phyloP scores from a whole-genome alignment of 2,797 vertebrate species.

The Toxotes lorentzi region DNA sequence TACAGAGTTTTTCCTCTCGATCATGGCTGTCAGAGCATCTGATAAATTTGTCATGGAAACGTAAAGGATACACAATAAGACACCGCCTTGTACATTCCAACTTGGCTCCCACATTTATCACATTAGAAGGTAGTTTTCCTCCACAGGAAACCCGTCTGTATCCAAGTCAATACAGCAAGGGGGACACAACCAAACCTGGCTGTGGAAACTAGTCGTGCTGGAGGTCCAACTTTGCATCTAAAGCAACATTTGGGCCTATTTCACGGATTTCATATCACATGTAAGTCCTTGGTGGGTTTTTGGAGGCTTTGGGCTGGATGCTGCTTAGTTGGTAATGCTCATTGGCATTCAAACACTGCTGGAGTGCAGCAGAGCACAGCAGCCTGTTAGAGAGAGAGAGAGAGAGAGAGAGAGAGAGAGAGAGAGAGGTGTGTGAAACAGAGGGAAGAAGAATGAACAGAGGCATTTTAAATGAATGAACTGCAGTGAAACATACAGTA shows the following conservation, averaged over 20 bases:
- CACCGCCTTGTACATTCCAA: neutral
- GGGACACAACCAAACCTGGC: neutral
- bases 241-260: constrained; percentile 55
- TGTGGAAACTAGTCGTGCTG: neutral
- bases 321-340: constrained; percentile 39
- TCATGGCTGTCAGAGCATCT: neutral
- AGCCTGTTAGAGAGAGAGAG: too few relatives aligned
- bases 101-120: constrained; percentile 2
- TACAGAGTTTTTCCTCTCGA: neutral
- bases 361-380: constrained; percentile 53
- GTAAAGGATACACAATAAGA: neutral
- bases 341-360: constrained; percentile 61
- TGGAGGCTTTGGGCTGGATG: constrained; percentile 43
- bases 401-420: too few relatives aligned
- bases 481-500: constrained; percentile 15
- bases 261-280: constrained; percentile 38
- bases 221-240: constrained; percentile 39
- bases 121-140: constrained; percentile 16
- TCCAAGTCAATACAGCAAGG: neutral
- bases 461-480: constrained; percentile 33
- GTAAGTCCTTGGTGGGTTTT: constrained; percentile 46
- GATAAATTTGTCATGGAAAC: neutral
- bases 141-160: neutral
- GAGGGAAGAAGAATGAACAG: constrained; percentile 34
- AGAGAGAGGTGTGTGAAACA: constrained; percentile 2